Evolutionary conservation across 2,888 invertebrate genomes (phyloP).

Genomic region (Seladonia tumulorum): DNA sequence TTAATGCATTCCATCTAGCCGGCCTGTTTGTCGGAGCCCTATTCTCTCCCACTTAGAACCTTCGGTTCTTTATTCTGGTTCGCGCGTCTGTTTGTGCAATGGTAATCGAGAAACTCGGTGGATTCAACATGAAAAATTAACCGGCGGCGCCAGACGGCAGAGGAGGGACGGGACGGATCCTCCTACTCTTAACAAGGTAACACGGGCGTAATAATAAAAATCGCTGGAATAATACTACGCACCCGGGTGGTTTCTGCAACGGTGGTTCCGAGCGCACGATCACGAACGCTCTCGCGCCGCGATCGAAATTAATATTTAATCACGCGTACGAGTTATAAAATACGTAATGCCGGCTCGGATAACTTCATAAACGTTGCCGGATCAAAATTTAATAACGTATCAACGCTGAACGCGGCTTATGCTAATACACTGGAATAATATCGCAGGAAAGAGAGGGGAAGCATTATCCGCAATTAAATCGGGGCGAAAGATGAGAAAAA

Average conservation of each 20-base stretch:
- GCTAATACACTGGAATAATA: not conserved
- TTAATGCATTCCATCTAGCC: conserved; percentile 5
- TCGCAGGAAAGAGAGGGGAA: not conserved
- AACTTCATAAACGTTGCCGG: not conserved
- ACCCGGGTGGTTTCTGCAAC: not conserved
- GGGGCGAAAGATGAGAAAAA: too few species aligned
- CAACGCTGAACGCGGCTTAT: not conserved
- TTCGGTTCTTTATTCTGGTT: not conserved
- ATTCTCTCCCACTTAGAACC: not conserved
- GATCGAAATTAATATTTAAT: conserved; percentile 25
- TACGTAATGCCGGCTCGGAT: not conserved
- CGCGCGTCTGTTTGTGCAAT: not conserved
- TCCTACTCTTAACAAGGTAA: not conserved
- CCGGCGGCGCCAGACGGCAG: not conserved
- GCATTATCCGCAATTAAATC: conserved; percentile 13
- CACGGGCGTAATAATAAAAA: not conserved
- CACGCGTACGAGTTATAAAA: not conserved
- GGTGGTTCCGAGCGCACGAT: not conserved
- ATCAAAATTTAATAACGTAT: conserved; percentile 39
- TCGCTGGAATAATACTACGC: not conserved
- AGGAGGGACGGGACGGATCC: not conserved
- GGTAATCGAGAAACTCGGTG: not conserved
- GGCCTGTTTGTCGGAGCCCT: not conserved
- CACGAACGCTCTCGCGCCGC: too few species aligned
- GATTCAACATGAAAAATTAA: conserved; percentile 15